A percentile compares a stretch with the other conserved stretches of the same genome.
Evolutionary conservation across 2,797 vertebrate genomes (phyloP).

Genomic region (Varecia variegata): DNA sequence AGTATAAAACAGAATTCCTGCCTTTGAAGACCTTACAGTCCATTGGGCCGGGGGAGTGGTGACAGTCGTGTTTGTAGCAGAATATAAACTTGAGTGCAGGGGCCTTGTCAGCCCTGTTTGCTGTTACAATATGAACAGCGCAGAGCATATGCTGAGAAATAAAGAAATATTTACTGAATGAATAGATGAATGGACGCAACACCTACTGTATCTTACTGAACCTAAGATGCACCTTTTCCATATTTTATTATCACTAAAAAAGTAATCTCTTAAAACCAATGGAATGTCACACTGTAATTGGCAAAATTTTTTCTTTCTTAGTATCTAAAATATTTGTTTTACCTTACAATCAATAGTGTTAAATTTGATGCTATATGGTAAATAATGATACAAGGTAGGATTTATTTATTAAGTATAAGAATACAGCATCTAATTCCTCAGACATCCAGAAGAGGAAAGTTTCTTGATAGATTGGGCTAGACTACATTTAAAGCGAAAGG

Average conservation of each 20-base stretch:
- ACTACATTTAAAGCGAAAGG: neutral
- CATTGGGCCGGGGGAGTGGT: fast-evolving
- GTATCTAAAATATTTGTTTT: neutral
- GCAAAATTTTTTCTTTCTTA: neutral
- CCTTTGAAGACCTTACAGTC: neutral
- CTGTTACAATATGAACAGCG: neutral
- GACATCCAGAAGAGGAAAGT: neutral
- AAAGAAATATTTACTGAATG: neutral
- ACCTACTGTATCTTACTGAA: neutral
- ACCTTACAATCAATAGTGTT: neutral
- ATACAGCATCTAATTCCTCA: neutral
- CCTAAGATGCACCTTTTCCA: neutral
- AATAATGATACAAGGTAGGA: neutral
- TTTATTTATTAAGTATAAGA: neutral
- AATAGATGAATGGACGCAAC: neutral
- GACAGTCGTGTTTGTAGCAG: neutral
- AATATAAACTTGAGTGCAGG: neutral
- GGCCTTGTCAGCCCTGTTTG: neutral
- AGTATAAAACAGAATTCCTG: neutral
- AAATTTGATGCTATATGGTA: neutral
- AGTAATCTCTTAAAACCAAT: neutral
- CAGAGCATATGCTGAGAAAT: neutral
- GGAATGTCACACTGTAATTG: neutral
- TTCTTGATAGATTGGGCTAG: neutral
- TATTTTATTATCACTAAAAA: neutral